Evolutionary conservation across 1,140 invertebrate genomes (phyloP), one percentile per base, ranked within the genome.

Genomic region (Portunus trituberculatus): DNA sequence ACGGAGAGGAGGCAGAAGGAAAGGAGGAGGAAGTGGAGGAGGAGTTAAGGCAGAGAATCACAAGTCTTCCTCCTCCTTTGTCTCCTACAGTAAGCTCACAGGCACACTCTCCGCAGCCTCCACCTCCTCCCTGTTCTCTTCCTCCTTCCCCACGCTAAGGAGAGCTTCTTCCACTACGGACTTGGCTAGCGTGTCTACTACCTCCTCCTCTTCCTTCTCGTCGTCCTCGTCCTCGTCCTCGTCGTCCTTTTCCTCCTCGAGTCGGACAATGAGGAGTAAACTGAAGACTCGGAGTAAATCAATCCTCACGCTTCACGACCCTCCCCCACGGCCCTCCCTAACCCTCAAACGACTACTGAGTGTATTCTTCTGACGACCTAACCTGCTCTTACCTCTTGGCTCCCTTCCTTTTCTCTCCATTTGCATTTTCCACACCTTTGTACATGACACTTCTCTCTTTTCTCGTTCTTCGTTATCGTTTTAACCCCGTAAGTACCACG

Each of bases 221-320:
- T 82, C 52, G 59, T 82, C 25, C 91, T 82, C 32, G 59, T 39
- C 82, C 67, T 39, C 67, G 67, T 82, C 52, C 67, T 67, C 91
- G 0, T 90, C 88, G 32, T 90, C 88, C 10, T 90, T 32, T 32
- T 45, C 45, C 16, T 46, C 88, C 67, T 76, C 67, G 29, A 82
- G 93, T 25, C 48, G 48, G 25, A 92, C 94, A 0, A 82, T 95
- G 12, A 91, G 29, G 31, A 59, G 87, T n/a, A 31, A 59, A 67
- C 94, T 95, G 20, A 95, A 91, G 90, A 87, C 90, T 32, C 90
- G 91, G 4, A 95, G 94, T 52, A 95, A 95, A 84, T 95, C 94
- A 8, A 95, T 95, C 90, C 84, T 95, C n/a, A 95, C 90, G 29
- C 94, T 95, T 7, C 25, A 91, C 94, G 90, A 95, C 4, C 94